Evolutionary conservation across 2,888 invertebrate species (phyloP).

Genomic region (Linyphia triangularis): DNA sequence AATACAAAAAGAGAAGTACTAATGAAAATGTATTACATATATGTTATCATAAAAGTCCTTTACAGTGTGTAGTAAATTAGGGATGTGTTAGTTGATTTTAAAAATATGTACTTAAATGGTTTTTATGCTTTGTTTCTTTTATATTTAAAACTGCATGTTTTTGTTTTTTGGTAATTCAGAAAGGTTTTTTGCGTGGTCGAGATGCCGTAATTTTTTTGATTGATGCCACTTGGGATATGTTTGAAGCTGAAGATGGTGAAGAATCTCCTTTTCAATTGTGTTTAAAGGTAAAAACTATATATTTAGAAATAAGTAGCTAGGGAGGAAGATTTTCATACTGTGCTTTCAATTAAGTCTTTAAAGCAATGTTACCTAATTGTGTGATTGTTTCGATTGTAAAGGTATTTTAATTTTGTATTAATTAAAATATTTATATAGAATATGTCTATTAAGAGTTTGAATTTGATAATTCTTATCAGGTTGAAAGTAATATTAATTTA

Average conservation of each 20-base stretch:
- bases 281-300: conserved; percentile 70
- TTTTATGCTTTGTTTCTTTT: background rate
- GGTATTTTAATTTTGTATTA: no score
- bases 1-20: no score
- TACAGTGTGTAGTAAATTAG: background rate
- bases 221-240: conserved; percentile 77
- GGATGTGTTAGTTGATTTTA: background rate
- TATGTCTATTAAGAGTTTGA: no score
- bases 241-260: conserved; percentile 61
- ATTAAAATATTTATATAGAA: no score
- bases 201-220: conserved; percentile 78
- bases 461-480: no score
- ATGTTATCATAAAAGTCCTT: background rate
- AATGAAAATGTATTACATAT: no score
- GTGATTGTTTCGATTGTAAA: no score
- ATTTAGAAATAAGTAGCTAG: background rate
- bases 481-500: no score
- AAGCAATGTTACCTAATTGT: no score
- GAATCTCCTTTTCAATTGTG: conserved; percentile 71
- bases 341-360: no score
- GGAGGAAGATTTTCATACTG: no score
- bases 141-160: background rate
- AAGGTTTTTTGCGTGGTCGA: conserved; percentile 72
- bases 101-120: background rate
- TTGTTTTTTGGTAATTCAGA: conserved; percentile 20